A percentile compares a stretch with the other conserved stretches of the same genome.
These are phyloP conservation scores for Drosophila acutilabella DNA, from an alignment of 2,888 invertebrate genomes.

Conservation along the genomic window DNA sequence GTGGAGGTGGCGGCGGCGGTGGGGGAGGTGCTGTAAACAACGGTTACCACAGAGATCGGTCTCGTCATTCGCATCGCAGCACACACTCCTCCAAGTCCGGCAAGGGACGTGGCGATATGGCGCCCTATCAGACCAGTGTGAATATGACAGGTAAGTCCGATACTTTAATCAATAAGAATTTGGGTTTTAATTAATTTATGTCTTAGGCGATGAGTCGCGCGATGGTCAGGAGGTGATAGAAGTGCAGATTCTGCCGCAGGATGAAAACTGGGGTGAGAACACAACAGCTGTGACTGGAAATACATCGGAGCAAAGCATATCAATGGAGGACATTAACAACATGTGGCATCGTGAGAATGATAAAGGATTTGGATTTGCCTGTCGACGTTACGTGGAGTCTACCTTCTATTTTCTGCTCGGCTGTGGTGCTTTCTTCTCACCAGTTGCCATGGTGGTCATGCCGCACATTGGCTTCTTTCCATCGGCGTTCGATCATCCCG, in stretches of 20 bases:
- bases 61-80: conserved; percentile 87
- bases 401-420: conserved; percentile 92
- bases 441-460: conserved; percentile 96
- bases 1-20: conserved; percentile 60
- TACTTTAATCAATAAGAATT: neutral
- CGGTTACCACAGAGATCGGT: conserved; percentile 86
- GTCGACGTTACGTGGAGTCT: conserved; percentile 93
- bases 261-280: conserved; percentile 99
- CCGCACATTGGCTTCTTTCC: conserved; percentile 96
- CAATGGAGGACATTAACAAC: conserved; percentile 95
- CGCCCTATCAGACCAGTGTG: conserved; percentile 94
- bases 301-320: conserved; percentile 97
- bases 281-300: conserved; percentile 98
- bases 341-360: conserved; percentile 93
- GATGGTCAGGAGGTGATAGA: conserved; percentile 97
- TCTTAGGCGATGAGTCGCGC: conserved; percentile 88
- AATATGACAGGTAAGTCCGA: conserved; percentile 88
- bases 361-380: conserved; percentile 89
- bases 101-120: conserved; percentile 89
- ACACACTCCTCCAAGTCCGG: conserved; percentile 87
- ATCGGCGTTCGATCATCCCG: conserved; percentile 88
- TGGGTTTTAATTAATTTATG: neutral
- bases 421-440: conserved; percentile 94
- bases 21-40: conserved; percentile 86
- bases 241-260: conserved; percentile 97